Evolutionary conservation across 2,888 invertebrate genomes (phyloP), one percentile per base, ranked within the genome.

Genomic region (Sympetrum striolatum): DNA sequence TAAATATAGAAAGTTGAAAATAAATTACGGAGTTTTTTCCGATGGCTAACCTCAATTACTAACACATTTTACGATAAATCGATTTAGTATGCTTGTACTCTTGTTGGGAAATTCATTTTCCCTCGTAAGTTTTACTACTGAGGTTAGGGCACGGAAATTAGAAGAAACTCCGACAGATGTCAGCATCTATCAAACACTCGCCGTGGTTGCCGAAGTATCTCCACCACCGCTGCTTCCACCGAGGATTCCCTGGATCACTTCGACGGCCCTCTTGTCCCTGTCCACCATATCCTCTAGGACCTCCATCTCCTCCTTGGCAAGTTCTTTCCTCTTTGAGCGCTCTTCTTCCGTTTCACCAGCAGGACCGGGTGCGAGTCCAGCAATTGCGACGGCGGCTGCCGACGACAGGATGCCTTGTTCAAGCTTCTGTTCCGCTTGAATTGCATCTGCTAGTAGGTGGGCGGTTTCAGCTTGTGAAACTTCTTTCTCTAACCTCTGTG

Each of bases 191-290:
- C 39, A 48, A 18, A 73, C 35, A 6, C 90, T 53, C 48, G 53
- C 90, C 39, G 48, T 31, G 12, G 90, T 22, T 44, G 64, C 12
- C 18, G 53, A 14, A 8, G 90, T 48, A 18, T 80, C 90, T 81
- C 91, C 90, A 31, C 80, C 92, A 90, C 79, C 92, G 80, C 92
- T 92, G 91, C 92, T 93, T 37, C 92, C 92, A 12, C 93, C 92
- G 14, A 93, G 91, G 18, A 93, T 90, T n/a, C 92, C 92, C 53
- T 92, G 92, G 39, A 93, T 91, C 31, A 92, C 91, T 53, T 92
- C 92, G 10, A 93, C 92, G 0, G 92, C 92, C 64, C 93, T 91
- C 91, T 92, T 92, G 91, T 92, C 92, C 25, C 93, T 91, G 53
- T 92, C 91, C 90, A 92, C 91, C 90, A 92, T 91, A 44, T 91